phyloP scores from a whole-genome alignment of 2,888 invertebrate species.

The Drosophila incognita region DNA sequence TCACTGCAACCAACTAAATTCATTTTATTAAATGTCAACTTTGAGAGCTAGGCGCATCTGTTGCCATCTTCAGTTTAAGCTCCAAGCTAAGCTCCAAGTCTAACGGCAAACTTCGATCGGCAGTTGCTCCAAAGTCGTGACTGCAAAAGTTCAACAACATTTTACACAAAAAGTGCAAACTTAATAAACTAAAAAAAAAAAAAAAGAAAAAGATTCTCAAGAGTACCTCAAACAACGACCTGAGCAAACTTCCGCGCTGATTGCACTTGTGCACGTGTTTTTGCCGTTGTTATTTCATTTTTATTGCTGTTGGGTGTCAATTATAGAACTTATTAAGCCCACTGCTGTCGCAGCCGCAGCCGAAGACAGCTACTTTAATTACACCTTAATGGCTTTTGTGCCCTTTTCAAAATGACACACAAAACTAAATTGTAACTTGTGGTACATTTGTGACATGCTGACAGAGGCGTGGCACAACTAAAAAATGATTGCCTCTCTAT shows the following conservation, averaged over 20 bases:
- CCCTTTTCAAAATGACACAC: constrained; percentile 19
- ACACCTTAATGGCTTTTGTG: constrained; percentile 33
- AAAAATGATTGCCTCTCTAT: neutral
- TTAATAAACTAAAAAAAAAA: constrained; percentile 46
- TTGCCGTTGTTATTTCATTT: constrained; percentile 6
- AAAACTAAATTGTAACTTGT: constrained; percentile 10
- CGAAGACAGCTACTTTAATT: constrained; percentile 45
- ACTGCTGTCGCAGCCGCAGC: constrained; percentile 1
- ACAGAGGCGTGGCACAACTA: constrained; percentile 21
- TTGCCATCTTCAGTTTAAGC: constrained; percentile 31
- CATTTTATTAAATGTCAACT: constrained; percentile 79
- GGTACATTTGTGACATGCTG: constrained; percentile 17
- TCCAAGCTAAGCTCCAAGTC: constrained; percentile 3
- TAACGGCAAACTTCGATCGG: constrained; percentile 13
- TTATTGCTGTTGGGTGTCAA: constrained; percentile 43
- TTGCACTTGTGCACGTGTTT: constrained; percentile 57
- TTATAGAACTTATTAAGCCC: constrained; percentile 46
- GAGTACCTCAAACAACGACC: constrained; percentile 28
- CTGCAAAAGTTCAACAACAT: constrained; percentile 82
- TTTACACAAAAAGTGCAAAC: constrained; percentile 75
- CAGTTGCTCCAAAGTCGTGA: constrained; percentile 72
- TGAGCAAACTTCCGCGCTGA: constrained; percentile 48
- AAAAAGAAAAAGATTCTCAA: constrained; percentile 42
- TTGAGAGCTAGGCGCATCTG: constrained; percentile 60
- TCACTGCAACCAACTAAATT: constrained; percentile 39